A percentile compares a stretch with the other conserved stretches of the same genome.
These are phyloP conservation scores for Drosophila sordidula DNA, from an alignment of 2,888 invertebrate genomes.

Conservation along the genomic window DNA sequence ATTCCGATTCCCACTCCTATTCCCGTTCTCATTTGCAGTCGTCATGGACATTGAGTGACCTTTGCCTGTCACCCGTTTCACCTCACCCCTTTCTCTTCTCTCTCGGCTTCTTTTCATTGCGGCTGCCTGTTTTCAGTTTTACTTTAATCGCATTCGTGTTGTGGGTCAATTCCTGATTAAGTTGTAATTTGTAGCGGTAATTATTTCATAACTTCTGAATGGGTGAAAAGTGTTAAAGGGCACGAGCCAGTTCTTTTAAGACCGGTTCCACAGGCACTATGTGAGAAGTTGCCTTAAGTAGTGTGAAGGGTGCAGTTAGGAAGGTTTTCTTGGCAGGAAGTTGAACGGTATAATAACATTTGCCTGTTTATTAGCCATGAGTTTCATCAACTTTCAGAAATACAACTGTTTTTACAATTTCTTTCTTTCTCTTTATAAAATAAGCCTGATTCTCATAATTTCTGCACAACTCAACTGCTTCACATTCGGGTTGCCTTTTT, in stretches of 20 bases:
- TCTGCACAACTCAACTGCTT: too few relatives aligned
- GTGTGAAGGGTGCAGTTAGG: neutral
- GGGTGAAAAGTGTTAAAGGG: slow-evolving; percentile 45
- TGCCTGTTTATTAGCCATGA: too few relatives aligned
- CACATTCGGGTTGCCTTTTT: neutral
- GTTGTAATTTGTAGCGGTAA: slow-evolving; percentile 73
- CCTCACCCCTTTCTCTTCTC: neutral
- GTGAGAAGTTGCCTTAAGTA: too few relatives aligned
- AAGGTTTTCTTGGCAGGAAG: neutral
- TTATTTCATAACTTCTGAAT: slow-evolving; percentile 52
- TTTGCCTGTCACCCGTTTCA: slow-evolving; percentile 62
- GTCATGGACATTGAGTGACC: slow-evolving; percentile 77
- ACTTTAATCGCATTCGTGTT: slow-evolving; percentile 63
- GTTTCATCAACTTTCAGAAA: too few relatives aligned
- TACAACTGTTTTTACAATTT: too few relatives aligned
- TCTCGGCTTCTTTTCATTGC: neutral
- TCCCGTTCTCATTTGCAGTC: slow-evolving; percentile 25
- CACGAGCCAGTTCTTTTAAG: slow-evolving; percentile 9
- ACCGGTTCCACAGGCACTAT: neutral
- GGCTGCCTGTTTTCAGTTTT: slow-evolving; percentile 23
- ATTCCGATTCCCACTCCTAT: neutral
- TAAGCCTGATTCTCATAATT: too few relatives aligned
- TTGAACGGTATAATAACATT: too few relatives aligned
- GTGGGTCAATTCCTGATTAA: slow-evolving; percentile 75
- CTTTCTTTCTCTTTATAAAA: too few relatives aligned